Percentiles rank a stretch among this genome's conserved stretches.
Conservation (phyloP, 2,797 vertebrate genomes). For the Leuciscus waleckii region DNA sequence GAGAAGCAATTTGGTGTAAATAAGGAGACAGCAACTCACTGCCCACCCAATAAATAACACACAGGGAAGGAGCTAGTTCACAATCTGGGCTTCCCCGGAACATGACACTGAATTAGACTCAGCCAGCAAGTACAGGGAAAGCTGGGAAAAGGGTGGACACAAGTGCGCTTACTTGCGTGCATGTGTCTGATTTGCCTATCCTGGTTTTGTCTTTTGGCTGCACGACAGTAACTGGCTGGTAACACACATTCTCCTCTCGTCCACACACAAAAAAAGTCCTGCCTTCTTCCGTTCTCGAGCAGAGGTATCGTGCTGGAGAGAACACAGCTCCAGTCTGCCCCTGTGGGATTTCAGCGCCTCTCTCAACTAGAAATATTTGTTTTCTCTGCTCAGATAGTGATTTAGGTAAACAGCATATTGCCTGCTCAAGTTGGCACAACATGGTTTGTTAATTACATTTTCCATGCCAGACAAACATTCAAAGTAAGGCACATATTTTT, state of each 20-base stretch:
- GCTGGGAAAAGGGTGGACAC: conserved; percentile 38
- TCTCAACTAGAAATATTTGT: conserved; percentile 69
- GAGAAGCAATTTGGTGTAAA: conserved; percentile 82
- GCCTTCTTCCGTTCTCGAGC: conserved; percentile 67
- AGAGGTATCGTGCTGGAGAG: conserved; percentile 62
- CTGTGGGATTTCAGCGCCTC: conserved; percentile 58
- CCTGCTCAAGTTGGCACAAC: conserved; percentile 72
- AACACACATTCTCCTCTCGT: conserved; percentile 59
- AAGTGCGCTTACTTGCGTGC: background rate
- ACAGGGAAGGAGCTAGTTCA: conserved; percentile 63
- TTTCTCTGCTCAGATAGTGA: conserved; percentile 65
- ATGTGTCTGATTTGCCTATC: conserved; percentile 4
- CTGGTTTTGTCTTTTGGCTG: conserved; percentile 51
- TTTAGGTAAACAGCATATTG: conserved; percentile 73
- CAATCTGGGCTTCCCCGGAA: conserved; percentile 63
- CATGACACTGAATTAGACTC: conserved; percentile 60
- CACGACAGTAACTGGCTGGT: conserved; percentile 49
- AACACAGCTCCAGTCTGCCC: conserved; percentile 42
- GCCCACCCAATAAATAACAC: conserved; percentile 80
- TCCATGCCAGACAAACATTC: conserved; percentile 73
- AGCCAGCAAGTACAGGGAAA: conserved; percentile 27
- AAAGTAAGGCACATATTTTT: conserved; percentile 52
- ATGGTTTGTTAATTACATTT: conserved; percentile 75
- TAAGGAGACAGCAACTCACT: conserved; percentile 76
- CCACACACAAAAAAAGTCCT: conserved; percentile 68